phyloP scores from a whole-genome alignment of 2,888 invertebrate species.

The Drosophila affinis region DNA sequence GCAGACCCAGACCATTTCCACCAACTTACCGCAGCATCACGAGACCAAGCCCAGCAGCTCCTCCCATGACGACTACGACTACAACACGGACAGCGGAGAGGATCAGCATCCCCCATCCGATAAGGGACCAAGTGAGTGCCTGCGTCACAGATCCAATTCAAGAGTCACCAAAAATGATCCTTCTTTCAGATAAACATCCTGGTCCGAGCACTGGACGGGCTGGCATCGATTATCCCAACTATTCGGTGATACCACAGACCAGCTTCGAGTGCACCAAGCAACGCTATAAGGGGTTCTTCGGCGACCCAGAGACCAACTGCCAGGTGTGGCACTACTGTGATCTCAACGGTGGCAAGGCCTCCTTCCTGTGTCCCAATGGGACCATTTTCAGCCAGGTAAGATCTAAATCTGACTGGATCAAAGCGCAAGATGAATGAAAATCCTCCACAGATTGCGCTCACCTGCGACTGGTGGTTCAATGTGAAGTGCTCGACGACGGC shows the following conservation, averaged over 20 bases:
- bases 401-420: no score
- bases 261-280: slow-evolving; percentile 92
- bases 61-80: slow-evolving; percentile 76
- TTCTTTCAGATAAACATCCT: slow-evolving; percentile 83
- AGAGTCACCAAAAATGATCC: not conserved
- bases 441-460: slow-evolving; percentile 87
- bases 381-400: slow-evolving; percentile 92
- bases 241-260: slow-evolving; percentile 90
- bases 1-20: slow-evolving; percentile 81
- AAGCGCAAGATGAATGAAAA: no score
- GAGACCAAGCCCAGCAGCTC: slow-evolving; percentile 54
- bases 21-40: slow-evolving; percentile 82
- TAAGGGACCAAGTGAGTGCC: slow-evolving; percentile 67
- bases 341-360: slow-evolving; percentile 94
- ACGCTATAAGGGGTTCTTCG: slow-evolving; percentile 95
- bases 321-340: slow-evolving; percentile 98
- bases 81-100: slow-evolving; percentile 73
- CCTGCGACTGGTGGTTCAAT: slow-evolving; percentile 97
- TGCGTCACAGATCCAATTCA: not conserved
- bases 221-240: slow-evolving; percentile 92
- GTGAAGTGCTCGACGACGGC: slow-evolving; percentile 93
- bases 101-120: slow-evolving; percentile 43
- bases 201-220: slow-evolving; percentile 86
- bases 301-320: slow-evolving; percentile 93
- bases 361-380: slow-evolving; percentile 94